These are phyloP conservation scores for Rhinolophus sinicus DNA, from an alignment of 2,113 vertebrate genomes.

Conservation along the genomic window DNA sequence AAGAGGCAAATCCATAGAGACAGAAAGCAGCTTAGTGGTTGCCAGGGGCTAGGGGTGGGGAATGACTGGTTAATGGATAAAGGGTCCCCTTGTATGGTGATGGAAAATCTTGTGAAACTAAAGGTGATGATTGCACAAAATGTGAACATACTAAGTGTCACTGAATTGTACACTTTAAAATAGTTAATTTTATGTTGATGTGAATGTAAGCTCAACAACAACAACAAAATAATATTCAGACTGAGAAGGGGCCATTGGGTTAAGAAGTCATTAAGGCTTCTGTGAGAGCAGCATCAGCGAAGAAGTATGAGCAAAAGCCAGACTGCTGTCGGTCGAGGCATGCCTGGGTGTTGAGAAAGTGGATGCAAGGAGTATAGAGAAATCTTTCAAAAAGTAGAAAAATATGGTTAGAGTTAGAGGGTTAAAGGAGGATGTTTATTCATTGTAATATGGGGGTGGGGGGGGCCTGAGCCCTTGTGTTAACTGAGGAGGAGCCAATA, in stretches of 20 bases:
- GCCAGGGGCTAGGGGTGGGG: not conserved
- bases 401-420: not conserved
- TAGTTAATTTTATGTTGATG: slow-evolving; percentile 3
- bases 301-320: not conserved
- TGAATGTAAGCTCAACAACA: not conserved
- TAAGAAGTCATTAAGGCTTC: not conserved
- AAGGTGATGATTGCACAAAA: not conserved
- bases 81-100: not conserved
- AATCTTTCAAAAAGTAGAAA: not conserved
- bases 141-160: not conserved
- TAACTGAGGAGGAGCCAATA: not conserved
- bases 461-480: not conserved
- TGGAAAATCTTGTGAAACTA: not conserved
- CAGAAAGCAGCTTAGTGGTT: not conserved
- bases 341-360: not conserved
- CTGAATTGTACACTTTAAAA: not conserved
- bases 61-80: not conserved
- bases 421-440: not conserved
- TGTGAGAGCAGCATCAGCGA: not conserved
- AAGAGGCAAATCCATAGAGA: not conserved
- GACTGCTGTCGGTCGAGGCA: not conserved
- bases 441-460: not conserved
- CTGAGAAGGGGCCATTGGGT: not conserved
- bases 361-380: not conserved
- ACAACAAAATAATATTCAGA: not conserved